Conservation (phyloP, 2,113 vertebrate genomes). For the Corvus hawaiiensis region DNA sequence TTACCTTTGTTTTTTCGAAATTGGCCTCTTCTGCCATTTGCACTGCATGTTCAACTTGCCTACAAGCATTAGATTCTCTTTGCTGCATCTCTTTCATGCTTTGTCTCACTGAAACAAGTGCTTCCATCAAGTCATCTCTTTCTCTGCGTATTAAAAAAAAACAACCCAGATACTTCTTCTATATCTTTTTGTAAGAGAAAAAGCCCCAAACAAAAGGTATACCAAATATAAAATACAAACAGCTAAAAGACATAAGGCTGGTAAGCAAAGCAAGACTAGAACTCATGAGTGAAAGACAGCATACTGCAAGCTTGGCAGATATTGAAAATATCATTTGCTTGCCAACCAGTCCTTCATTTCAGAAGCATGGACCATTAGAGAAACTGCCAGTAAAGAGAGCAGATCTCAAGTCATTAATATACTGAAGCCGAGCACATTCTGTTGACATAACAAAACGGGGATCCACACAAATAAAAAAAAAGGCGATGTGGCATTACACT, state of each 20-base stretch:
- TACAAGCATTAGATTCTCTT: constrained; percentile 82
- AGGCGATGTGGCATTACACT: background rate
- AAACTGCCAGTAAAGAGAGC: background rate
- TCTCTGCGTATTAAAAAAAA: constrained; percentile 75
- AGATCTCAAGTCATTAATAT: background rate
- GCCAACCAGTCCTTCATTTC: background rate
- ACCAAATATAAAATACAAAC: background rate
- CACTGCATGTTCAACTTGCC: constrained; percentile 87
- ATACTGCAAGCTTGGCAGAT: background rate
- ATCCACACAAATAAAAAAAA: background rate
- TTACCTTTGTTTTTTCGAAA: constrained; percentile 84
- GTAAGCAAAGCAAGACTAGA: background rate
- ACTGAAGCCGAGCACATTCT: background rate
- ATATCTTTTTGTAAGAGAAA: background rate
- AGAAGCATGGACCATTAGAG: background rate
- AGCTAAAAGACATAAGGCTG: background rate
- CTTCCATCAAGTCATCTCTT: constrained; percentile 85
- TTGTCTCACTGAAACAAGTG: constrained; percentile 72
- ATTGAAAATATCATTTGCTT: background rate
- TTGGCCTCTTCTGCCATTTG: constrained; percentile 89
- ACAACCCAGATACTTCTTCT: background rate
- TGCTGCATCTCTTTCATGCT: constrained; percentile 79
- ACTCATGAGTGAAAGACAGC: background rate
- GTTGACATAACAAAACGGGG: background rate
- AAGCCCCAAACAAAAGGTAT: background rate